Base-by-base conservation (phyloP, 2,113 vertebrate species). In the Spea bombifrons region DNA sequence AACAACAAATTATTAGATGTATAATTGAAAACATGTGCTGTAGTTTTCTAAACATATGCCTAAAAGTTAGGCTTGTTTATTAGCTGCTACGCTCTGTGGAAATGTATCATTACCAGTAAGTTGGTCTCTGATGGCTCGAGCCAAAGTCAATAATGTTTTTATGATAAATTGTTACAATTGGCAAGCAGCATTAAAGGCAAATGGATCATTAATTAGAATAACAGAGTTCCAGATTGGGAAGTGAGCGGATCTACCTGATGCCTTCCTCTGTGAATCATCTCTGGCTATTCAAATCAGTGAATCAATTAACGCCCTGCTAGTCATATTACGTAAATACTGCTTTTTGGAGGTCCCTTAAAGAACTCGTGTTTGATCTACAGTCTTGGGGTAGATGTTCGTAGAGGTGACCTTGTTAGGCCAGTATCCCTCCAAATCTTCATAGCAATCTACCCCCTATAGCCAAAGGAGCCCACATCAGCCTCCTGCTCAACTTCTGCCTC, bases 121-220 rank as follows among this genome's bases (percentile, higher is more conserved):
- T 57, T 50, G 49, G 76, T 48, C 59, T 72, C 59, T 49, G 50
- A 66, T 44, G 59, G 68, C 48, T 44, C 13, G 8, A 63, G 76
- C 76, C 76, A 78, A 78, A 78, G 59, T 71, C 76, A 78, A 78
- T 78, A 78, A 78, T 55, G 68, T 65, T 71, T 78, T 61, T 9
- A 78, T 71, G 76, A 78, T 49, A 78, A 78, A 78, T 78, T 78
- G 76, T 71, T 78, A 71, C 76, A 71, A 53, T 64, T 78, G 76
- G 76, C 76, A 72, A 65, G 69, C 16, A 12, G 12, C 55, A 65
- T 72, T 71, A 72, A 46, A 78, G 61, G 76, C 57, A 65, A 78
- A 71, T 13, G 59, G 30, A 17, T 78, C 68, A 64, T 78, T 78
- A 78, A 72, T 78, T 71, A 72, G 71, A 78, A 78, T 65, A 64